Evolutionary conservation across 2,888 invertebrate genomes (phyloP), one percentile per base, ranked within the genome.

Genomic region (Euclidia mi): DNA sequence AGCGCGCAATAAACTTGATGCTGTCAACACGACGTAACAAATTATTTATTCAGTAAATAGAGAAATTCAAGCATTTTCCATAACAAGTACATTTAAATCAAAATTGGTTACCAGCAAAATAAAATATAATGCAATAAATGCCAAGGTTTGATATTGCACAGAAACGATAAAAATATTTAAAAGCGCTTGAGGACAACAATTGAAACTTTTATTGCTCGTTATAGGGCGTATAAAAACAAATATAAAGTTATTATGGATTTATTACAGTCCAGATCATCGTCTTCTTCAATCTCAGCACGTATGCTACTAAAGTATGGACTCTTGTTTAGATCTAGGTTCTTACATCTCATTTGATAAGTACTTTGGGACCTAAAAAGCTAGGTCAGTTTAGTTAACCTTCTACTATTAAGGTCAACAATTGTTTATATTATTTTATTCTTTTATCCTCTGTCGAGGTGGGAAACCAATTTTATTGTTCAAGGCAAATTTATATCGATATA

Each of bases 381-480:
- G 34, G 12, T 14, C 14, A 34, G 14, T 14, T 14, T 25, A 6
- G 7, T 25, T 25, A 2, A 11, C 34, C 2, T 14, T 6, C 9
- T 2, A 9, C 15, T 9, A 17, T 7, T 41, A 20, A 20, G 10
- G 14, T 37, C 14, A 48, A 35, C 15, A 28, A 34, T 34, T 49
- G 15, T 49, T 32, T 41, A 25, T 58, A 64, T 53, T 57, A 44
- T 70, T 44, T 64, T 72, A 55, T 65, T 45, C 50, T 64, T 70
- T 69, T 61, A 45, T 47, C 18, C 55, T 65, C 70, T 65, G 58
- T 55, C 48, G 65, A 49, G 46, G 47, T 63, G 63, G 71, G 43
- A 70, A 73, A 63, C 44, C 71, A 74, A 74, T 74, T 67, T 71
- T 71, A 67, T 71, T 71, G 72, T 72, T 71, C 61, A 18, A 38